Conservation (phyloP, 2,888 invertebrate genomes). For the Nudaria mundana region DNA sequence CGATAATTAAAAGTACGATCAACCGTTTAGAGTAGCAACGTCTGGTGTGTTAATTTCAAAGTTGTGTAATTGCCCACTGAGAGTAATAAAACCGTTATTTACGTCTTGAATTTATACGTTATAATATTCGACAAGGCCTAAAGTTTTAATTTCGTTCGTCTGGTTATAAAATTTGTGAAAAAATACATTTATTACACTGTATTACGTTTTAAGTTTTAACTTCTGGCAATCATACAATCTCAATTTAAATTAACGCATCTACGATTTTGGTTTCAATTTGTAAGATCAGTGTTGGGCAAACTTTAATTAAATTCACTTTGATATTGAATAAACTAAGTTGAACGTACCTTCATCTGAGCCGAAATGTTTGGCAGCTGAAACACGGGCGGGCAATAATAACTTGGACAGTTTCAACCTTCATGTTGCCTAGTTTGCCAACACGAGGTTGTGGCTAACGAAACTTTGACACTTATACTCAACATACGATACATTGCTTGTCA, state of each 20-base stretch:
- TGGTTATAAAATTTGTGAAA: constrained; percentile 3
- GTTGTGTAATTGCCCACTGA: constrained; percentile 19
- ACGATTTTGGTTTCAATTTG: constrained; percentile 35
- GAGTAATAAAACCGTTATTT: constrained; percentile 16
- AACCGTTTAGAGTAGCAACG: constrained; percentile 11
- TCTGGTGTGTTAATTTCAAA: constrained; percentile 14
- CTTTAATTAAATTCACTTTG: constrained; percentile 56
- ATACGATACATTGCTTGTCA: constrained; percentile 52
- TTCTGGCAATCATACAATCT: constrained; percentile 18
- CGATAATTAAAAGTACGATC: constrained; percentile 29
- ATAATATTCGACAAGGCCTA: constrained; percentile 7
- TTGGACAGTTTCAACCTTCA: constrained; percentile 65
- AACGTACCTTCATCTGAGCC: constrained; percentile 19
- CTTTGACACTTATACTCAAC: constrained; percentile 61
- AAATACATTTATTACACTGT: too few relatives aligned
- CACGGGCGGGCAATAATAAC: constrained; percentile 56
- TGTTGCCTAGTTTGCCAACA: constrained; percentile 47
- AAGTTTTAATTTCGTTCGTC: too few relatives aligned
- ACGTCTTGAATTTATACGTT: constrained; percentile 5
- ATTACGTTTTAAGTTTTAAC: too few relatives aligned
- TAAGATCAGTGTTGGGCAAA: constrained; percentile 44
- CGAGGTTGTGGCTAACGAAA: constrained; percentile 47
- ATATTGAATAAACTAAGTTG: constrained; percentile 44
- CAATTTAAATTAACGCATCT: constrained; percentile 33
- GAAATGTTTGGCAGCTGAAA: constrained; percentile 45